A percentile compares a stretch with the other conserved stretches of the same genome.
phyloP scores from a whole-genome alignment of 2,113 vertebrate species.

The Asarcornis scutulata region DNA sequence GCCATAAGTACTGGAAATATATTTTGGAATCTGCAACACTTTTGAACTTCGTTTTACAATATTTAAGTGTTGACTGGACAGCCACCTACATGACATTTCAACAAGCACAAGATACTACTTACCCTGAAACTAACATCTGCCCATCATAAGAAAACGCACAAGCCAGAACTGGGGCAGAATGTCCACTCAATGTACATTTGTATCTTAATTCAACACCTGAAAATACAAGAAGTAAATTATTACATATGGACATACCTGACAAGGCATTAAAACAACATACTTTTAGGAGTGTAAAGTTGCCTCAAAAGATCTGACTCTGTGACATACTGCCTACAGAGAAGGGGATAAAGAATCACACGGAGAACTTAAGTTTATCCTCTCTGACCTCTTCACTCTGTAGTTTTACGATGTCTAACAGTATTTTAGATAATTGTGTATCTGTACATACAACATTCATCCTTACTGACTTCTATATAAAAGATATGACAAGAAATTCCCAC shows the following conservation, averaged over 20 bases:
- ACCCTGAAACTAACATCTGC: constrained; percentile 87
- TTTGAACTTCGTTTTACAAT: not conserved
- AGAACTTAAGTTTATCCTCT: not conserved
- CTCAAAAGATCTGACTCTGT: not conserved
- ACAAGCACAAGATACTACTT: constrained; percentile 50
- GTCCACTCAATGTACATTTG: constrained; percentile 78
- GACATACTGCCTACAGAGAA: not conserved
- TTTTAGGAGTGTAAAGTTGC: not conserved
- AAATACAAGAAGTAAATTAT: not conserved
- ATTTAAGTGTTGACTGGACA: not conserved
- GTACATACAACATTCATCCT: not conserved
- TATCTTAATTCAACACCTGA: constrained; percentile 80
- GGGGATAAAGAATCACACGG: not conserved
- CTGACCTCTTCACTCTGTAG: not conserved
- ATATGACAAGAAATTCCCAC: not conserved
- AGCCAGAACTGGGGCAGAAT: constrained; percentile 86
- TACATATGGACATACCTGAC: not conserved
- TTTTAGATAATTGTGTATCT: not conserved
- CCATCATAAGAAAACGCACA: constrained; percentile 89
- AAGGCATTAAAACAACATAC: not conserved
- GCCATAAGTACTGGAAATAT: not conserved
- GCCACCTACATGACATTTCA: not conserved
- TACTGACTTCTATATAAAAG: not conserved
- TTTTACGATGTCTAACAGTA: not conserved
- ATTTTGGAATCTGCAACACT: not conserved